Conservation (phyloP, 2,888 invertebrate genomes). For the Parelbella ahira region DNA sequence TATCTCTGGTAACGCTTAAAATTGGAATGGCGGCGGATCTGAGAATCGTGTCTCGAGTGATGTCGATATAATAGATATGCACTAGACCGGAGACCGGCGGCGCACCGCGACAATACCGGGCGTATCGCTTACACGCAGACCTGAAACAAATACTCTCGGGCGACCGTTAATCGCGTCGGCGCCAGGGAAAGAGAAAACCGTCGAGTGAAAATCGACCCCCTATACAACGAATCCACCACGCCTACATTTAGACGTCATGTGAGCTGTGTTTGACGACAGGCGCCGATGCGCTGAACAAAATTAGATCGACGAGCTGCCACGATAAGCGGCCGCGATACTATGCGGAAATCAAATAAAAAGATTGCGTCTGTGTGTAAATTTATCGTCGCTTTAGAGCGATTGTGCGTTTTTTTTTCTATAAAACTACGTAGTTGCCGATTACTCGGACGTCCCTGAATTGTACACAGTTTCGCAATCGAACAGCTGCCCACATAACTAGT, state of each 20-base stretch:
- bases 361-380: conserved; percentile 70
- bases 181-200: conserved; percentile 61
- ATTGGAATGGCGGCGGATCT: conserved; percentile 62
- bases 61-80: conserved; percentile 72
- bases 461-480: conserved; percentile 52
- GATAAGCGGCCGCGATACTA: conserved; percentile 64
- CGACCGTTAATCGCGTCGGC: conserved; percentile 70
- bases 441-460: conserved; percentile 59
- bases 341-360: conserved; percentile 74
- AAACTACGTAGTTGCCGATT: conserved; percentile 52
- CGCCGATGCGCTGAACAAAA: conserved; percentile 58
- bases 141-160: conserved; percentile 65
- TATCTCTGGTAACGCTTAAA: conserved; percentile 61
- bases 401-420: conserved; percentile 53
- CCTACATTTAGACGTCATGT: conserved; percentile 55
- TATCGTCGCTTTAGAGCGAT: conserved; percentile 61
- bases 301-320: conserved; percentile 62
- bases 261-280: conserved; percentile 60
- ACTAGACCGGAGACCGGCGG: conserved; percentile 68
- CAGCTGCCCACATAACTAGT: conserved; percentile 67
- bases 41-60: conserved; percentile 58
- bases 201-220: conserved; percentile 60
- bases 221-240: conserved; percentile 40
- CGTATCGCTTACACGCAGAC: conserved; percentile 70
- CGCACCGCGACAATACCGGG: conserved; percentile 64